Base-by-base conservation (phyloP, 2,888 invertebrate genomes). In the Agrenia bidenticulata region DNA sequence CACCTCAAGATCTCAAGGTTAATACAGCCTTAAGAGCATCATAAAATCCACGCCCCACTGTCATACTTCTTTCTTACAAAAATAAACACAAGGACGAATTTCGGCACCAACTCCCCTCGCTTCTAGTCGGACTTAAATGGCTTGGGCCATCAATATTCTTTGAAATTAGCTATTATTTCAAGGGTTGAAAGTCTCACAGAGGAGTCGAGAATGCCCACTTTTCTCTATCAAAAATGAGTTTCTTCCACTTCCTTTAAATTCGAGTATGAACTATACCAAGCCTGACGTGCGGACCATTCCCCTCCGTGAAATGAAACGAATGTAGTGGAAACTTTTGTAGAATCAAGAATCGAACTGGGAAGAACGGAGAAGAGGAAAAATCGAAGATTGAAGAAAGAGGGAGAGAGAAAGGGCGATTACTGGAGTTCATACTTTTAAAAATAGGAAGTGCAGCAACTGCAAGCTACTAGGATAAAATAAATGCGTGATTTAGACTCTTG, bases 401-500 rank as follows among this genome's bases (percentile, higher is more conserved):
- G 24, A 9, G 17, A n/a, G 17, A 24, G 19, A 5, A 51, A 32
- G 32, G 32, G n/a, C n/a, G n/a, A n/a, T n/a, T n/a, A n/a, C n/a
- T n/a, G n/a, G n/a, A n/a, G n/a, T n/a, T 32, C 11, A 32, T 32
- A 32, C 32, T 32, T 32, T 32, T 32, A 32, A 32, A 51, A 51
- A 15, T 51, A 23, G 51, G 23, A 24, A 51, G 51, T 51, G 51
- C 51, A 49, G n/a, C 11, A 51, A 51, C 15, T 51, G 19, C 24
- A 51, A 7, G 19, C 7, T 23, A 51, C 21, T 24, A 19, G 15
- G 21, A 15, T 4, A 13, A n/a, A 45, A 45, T 32, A 42, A 62
- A 62, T 62, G 62, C 41, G 53, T 32, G 55, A 41, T 49, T 41
- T 63, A 57, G 56, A 51, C 50, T 32, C 32, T 56, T 57, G 56